These are phyloP conservation scores for Burhinus bistriatus DNA, from an alignment of 2,113 vertebrate genomes.

Conservation along the genomic window DNA sequence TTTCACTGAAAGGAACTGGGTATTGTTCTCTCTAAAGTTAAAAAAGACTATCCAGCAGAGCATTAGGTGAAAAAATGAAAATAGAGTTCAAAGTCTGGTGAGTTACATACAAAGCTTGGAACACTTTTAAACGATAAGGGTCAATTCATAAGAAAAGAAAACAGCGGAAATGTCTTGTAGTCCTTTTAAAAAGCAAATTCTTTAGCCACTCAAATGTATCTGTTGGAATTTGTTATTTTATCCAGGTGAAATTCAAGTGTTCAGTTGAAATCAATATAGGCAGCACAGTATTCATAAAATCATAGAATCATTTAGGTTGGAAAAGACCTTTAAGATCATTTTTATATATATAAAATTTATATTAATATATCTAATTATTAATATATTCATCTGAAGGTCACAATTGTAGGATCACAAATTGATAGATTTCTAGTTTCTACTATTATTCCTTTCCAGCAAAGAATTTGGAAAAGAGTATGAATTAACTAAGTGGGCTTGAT, in stretches of 20 bases:
- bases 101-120: not conserved
- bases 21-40: not conserved
- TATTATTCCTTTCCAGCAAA: not conserved
- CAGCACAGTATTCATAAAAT: not conserved
- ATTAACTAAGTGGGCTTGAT: not conserved
- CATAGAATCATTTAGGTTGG: not conserved
- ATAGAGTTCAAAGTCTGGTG: not conserved
- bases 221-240: not conserved
- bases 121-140: not conserved
- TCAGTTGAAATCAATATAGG: not conserved
- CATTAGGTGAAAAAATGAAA: not conserved
- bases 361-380: not conserved
- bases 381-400: not conserved
- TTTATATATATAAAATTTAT: not conserved
- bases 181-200: not conserved
- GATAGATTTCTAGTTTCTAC: not conserved
- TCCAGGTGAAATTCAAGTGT: not conserved
- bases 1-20: not conserved
- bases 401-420: not conserved
- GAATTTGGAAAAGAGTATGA: not conserved
- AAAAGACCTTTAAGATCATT: not conserved
- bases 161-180: not conserved
- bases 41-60: not conserved
- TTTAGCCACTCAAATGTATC: not conserved
- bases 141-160: not conserved